These are phyloP conservation scores for Hemibagrus guttatus DNA, from an alignment of 2,797 vertebrate genomes.

Conservation along the genomic window DNA sequence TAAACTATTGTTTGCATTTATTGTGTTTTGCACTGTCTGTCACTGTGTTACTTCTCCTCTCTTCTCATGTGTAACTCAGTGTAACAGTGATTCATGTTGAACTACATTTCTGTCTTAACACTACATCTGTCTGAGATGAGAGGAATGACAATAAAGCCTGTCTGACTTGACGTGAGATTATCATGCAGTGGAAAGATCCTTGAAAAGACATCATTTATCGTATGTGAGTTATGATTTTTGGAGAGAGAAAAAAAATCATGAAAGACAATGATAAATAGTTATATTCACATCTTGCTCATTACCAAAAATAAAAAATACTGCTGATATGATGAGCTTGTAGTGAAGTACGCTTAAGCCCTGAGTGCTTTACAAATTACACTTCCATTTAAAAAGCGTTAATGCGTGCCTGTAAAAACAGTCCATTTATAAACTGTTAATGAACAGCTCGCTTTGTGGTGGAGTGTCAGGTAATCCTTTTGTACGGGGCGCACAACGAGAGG, in stretches of 20 bases:
- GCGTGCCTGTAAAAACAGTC: conserved; percentile 35
- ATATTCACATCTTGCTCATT: too few species aligned
- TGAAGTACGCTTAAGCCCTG: conserved; percentile 10
- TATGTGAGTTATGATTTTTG: neutral
- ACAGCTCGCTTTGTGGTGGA: conserved; percentile 51
- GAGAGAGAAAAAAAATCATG: neutral
- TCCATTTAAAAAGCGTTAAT: conserved; percentile 10
- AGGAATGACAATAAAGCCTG: neutral
- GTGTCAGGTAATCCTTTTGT: conserved; percentile 56
- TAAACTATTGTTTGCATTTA: neutral
- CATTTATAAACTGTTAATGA: conserved; percentile 42
- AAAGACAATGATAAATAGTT: neutral
- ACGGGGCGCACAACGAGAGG: conserved; percentile 41
- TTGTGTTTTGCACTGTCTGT: neutral
- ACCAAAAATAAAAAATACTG: too few species aligned
- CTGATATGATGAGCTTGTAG: neutral
- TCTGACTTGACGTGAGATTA: neutral
- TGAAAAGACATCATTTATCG: neutral
- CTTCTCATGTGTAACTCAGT: neutral
- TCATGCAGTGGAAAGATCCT: neutral
- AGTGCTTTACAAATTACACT: conserved; percentile 19
- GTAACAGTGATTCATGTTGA: neutral
- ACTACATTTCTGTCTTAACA: neutral
- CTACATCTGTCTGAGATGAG: neutral
- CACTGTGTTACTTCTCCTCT: neutral